Conservation (phyloP, 2,113 vertebrate genomes). For the Epinephelus lanceolatus region DNA sequence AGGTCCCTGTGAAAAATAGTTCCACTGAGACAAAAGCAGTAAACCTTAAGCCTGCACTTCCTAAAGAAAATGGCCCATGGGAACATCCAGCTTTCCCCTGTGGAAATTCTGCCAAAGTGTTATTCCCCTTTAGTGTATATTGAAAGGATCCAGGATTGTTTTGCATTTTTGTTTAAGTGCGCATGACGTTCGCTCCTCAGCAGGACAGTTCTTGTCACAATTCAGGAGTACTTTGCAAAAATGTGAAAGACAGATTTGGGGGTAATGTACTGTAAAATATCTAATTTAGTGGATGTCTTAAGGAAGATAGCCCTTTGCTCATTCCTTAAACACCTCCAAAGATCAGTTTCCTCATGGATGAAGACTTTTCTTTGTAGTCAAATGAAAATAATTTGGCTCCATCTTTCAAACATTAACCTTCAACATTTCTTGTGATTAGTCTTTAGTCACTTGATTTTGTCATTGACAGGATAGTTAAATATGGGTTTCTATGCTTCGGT, state of each 20-base stretch:
- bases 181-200: constrained; percentile 52
- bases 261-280: background rate
- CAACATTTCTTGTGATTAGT: background rate
- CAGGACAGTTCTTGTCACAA: constrained; percentile 14
- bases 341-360: background rate
- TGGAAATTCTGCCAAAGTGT: constrained; percentile 27
- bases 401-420: background rate
- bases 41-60: constrained; percentile 52
- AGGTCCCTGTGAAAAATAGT: constrained; percentile 66
- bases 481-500: background rate
- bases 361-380: background rate
- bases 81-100: constrained; percentile 40
- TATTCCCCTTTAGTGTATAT: constrained; percentile 11
- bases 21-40: constrained; percentile 65
- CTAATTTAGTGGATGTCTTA: background rate
- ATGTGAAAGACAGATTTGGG: constrained; percentile 42
- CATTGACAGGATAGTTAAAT: background rate
- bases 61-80: constrained; percentile 35
- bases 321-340: background rate
- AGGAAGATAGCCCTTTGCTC: background rate
- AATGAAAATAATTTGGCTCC: background rate
- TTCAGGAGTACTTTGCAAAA: constrained; percentile 3
- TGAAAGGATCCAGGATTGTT: constrained; percentile 53
- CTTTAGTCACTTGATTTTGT: background rate
- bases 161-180: constrained; percentile 64